Evolutionary conservation across 2,888 invertebrate genomes (phyloP), one percentile per base, ranked within the genome.

Genomic region (Nasonovia ribisnigri): DNA sequence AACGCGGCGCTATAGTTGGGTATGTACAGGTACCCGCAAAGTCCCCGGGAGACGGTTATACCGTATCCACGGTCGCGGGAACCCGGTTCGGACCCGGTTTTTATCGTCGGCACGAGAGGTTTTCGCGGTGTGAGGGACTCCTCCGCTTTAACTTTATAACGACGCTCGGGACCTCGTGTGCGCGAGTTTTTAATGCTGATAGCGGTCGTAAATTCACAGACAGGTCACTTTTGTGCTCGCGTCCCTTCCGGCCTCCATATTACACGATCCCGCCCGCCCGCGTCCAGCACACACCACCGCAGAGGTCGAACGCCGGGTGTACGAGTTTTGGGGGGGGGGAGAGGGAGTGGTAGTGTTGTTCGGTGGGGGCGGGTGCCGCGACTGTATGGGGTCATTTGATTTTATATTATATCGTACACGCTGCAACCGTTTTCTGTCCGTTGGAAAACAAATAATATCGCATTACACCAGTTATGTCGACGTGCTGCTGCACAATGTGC

Each of bases 151-250:
- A 77, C 77, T 77, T 77, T 77, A n/a, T n/a, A 36, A 77, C 36
- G 36, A 36, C 77, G 36, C 36, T n/a, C 67, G n/a, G n/a, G 16
- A 16, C 67, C n/a, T 36, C 36, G 36, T 20, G 67, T 36, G n/a
- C 1, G 77, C 54, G 84, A 24, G 43, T 86, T 91, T 86, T 91
- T 91, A 86, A 86, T 86, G 91, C 36, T 91, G 43, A 91, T 86
- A 46, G 86, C 57, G 43, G 86, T 86, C 86, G 57, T 91, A 91
- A 91, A 91, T 91, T 67, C 57, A 57, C 57, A 84, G 84, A 84
- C 57, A 29, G 84, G 54, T 91, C 54, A 84, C 43, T 91, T 84
- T 84, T 42, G 84, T 42, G 84, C 91, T 91, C 42, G n/a, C 8
- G 36, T 43, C 77, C 36, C 90, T 77, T 90, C 90, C 77, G 90